These are phyloP conservation scores for Phalacrocorax carbo DNA, from an alignment of 2,113 vertebrate genomes.

Conservation along the genomic window DNA sequence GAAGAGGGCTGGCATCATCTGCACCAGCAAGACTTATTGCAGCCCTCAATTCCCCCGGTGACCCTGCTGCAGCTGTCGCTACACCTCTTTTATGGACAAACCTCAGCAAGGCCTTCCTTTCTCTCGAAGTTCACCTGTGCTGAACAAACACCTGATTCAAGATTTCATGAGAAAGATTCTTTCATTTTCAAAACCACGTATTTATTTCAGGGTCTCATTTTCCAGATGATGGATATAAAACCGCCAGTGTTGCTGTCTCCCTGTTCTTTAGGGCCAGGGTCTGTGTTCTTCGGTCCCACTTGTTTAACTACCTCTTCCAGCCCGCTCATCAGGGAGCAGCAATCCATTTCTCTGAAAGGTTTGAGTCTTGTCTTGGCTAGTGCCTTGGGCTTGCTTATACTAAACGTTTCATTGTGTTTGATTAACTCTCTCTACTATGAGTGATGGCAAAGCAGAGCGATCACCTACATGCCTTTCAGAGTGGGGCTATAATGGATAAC, in stretches of 20 bases:
- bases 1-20: not conserved
- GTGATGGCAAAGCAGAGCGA: not conserved
- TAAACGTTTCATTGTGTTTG: not conserved
- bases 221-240: not conserved
- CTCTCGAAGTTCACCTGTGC: accelerated
- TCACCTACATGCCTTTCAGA: not conserved
- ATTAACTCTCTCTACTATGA: not conserved
- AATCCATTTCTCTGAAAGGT: not conserved
- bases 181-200: not conserved
- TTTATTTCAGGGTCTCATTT: not conserved
- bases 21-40: not conserved
- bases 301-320: not conserved
- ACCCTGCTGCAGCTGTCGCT: not conserved
- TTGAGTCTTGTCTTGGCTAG: not conserved
- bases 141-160: not conserved
- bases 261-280: not conserved
- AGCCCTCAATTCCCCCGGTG: not conserved
- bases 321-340: not conserved
- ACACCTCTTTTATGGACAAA: not conserved
- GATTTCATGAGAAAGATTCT: not conserved
- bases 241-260: not conserved
- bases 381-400: not conserved
- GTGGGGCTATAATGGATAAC: not conserved
- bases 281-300: not conserved
- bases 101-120: not conserved